Conservation (phyloP, 1,140 invertebrate species). For the Sarcophaga bullata region DNA sequence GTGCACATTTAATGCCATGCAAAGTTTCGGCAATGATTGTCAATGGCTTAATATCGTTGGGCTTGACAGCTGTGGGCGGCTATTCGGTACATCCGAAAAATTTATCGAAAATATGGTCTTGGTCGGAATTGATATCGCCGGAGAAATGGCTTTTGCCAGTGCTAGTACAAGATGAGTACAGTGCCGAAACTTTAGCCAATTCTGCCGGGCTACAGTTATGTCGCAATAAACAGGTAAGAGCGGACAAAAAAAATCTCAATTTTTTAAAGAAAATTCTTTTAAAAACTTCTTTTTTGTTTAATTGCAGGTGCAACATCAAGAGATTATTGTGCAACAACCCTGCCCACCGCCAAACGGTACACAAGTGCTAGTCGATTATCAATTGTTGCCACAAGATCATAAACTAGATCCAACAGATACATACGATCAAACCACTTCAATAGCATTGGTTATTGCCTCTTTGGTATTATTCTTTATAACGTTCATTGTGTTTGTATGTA, state of each 20-base stretch:
- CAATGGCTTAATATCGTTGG: conserved; percentile 71
- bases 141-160: conserved; percentile 79
- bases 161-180: conserved; percentile 75
- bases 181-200: conserved; percentile 71
- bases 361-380: conserved; percentile 73
- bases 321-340: conserved; percentile 82
- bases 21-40: conserved; percentile 70
- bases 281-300: conserved; percentile 41
- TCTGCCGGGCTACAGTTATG: conserved; percentile 69
- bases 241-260: neutral
- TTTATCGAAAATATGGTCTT: conserved; percentile 73
- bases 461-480: conserved; percentile 70
- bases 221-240: conserved; percentile 74
- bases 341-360: conserved; percentile 82
- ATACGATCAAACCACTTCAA: conserved; percentile 69
- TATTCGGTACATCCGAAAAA: conserved; percentile 79
- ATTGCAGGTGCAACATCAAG: conserved; percentile 78
- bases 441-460: conserved; percentile 71
- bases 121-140: conserved; percentile 77
- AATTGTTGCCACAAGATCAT: conserved; percentile 67
- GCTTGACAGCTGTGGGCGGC: conserved; percentile 75
- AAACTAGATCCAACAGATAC: conserved; percentile 62
- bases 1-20: conserved; percentile 68
- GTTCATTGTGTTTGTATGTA: conserved; percentile 70
- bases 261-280: conserved; percentile 40